A percentile compares a stretch with the other conserved stretches of the same genome.
phyloP scores from a whole-genome alignment of 2,888 invertebrate species.

The Ophion costatus region DNA sequence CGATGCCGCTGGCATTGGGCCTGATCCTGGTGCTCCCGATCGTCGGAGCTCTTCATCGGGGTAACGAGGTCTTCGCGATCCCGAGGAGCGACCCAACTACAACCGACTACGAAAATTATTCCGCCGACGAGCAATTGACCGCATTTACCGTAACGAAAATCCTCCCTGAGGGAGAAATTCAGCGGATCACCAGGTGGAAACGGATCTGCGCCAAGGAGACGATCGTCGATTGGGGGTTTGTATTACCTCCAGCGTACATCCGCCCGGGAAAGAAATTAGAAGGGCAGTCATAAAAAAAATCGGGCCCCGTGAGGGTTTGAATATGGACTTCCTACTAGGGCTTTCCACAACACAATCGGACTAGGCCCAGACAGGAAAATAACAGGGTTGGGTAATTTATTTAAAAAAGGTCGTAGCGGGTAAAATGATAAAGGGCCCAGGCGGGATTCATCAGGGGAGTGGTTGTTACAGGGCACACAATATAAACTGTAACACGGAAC shows the following conservation, averaged over 20 bases:
- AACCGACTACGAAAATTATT: slow-evolving; percentile 18
- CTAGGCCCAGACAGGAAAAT: too few relatives aligned
- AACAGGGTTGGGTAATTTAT: too few relatives aligned
- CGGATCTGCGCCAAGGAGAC: slow-evolving; percentile 79
- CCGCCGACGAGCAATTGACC: slow-evolving; percentile 42
- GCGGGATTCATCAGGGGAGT: too few relatives aligned
- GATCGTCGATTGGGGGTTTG: slow-evolving; percentile 79
- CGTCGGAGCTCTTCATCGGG: slow-evolving; percentile 71
- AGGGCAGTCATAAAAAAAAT: too few relatives aligned
- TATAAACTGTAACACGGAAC: too few relatives aligned
- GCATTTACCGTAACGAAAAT: slow-evolving; percentile 88
- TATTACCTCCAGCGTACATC: slow-evolving; percentile 29
- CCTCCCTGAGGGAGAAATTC: slow-evolving; percentile 89
- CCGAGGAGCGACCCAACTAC: slow-evolving; percentile 26
- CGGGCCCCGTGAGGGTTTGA: too few relatives aligned
- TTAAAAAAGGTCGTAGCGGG: too few relatives aligned
- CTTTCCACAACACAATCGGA: too few relatives aligned
- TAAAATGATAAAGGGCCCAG: too few relatives aligned
- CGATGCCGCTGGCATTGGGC: slow-evolving; percentile 74
- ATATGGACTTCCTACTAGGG: too few relatives aligned
- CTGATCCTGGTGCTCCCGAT: slow-evolving; percentile 73
- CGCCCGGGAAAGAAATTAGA: too few relatives aligned
- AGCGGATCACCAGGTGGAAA: slow-evolving; percentile 80
- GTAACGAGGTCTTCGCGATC: slow-evolving; percentile 59
- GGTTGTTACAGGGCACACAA: too few relatives aligned